These are phyloP conservation scores for Neomicropteryx cornuta DNA, from an alignment of 1,140 invertebrate genomes.

Conservation along the genomic window DNA sequence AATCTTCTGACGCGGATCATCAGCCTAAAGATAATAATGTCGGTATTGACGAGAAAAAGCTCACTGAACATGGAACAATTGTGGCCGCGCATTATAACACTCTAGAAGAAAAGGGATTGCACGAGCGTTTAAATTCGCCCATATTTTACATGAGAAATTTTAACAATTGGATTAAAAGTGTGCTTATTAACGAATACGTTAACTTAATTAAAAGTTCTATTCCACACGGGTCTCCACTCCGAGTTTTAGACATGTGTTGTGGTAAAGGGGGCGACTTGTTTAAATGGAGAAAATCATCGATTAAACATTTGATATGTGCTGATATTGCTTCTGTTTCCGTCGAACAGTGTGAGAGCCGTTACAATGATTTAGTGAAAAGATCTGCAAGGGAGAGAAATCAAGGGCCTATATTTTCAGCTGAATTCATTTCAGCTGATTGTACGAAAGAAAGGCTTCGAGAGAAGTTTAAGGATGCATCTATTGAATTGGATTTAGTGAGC, in stretches of 20 bases:
- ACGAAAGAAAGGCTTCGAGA: slow-evolving; percentile 70
- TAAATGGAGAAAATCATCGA: slow-evolving; percentile 84
- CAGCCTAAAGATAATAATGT: too few relatives aligned
- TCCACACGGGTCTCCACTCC: slow-evolving; percentile 43
- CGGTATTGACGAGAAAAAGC: too few relatives aligned
- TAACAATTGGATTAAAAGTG: slow-evolving; percentile 98
- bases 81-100: slow-evolving; percentile 82
- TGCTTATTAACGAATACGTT: slow-evolving; percentile 72
- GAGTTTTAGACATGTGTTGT: slow-evolving; percentile 66
- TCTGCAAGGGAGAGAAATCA: slow-evolving; percentile 27
- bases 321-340: slow-evolving; percentile 92
- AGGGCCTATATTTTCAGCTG: slow-evolving; percentile 58
- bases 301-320: slow-evolving; percentile 81
- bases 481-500: slow-evolving; percentile 81
- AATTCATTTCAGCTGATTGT: slow-evolving; percentile 88
- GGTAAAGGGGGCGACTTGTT: slow-evolving; percentile 96
- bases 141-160: slow-evolving; percentile 94
- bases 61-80: slow-evolving; percentile 44
- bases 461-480: slow-evolving; percentile 59
- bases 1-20: slow-evolving; percentile 3
- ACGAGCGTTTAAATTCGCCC: slow-evolving; percentile 68
- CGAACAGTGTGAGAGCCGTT: slow-evolving; percentile 69
- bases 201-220: slow-evolving; percentile 49
- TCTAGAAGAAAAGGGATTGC: slow-evolving; percentile 68
- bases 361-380: slow-evolving; percentile 44